Conservation (phyloP, 2,888 invertebrate genomes). For the Proisotoma minuta region DNA sequence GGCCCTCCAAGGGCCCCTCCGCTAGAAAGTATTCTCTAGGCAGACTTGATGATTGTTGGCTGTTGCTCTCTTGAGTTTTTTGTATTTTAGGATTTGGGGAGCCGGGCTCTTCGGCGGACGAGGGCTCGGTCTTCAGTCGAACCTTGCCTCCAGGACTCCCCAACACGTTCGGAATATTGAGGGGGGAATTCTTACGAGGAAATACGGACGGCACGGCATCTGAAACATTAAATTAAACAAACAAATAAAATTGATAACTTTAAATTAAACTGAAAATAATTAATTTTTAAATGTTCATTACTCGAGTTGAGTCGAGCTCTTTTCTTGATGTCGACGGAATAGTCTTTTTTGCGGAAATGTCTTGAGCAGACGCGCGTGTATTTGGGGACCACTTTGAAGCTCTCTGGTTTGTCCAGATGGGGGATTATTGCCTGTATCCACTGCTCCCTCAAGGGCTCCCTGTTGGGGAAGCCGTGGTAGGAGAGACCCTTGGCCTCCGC, state of each 20-base stretch:
- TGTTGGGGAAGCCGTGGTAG: constrained; percentile 45
- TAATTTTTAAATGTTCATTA: constrained; percentile 22
- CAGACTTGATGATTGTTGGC: background rate
- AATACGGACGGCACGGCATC: constrained; percentile 46
- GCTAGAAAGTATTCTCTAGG: constrained; percentile 23
- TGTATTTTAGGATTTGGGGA: background rate
- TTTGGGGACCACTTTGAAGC: constrained; percentile 42
- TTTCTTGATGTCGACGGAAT: constrained; percentile 45
- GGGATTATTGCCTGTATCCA: constrained; percentile 46
- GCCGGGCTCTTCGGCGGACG: background rate
- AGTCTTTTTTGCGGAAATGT: constrained; percentile 46
- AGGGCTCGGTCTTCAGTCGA: background rate
- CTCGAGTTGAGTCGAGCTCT: constrained; percentile 46
- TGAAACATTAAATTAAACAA: constrained; percentile 24
- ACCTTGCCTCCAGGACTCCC: background rate
- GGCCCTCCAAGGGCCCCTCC: constrained; percentile 38
- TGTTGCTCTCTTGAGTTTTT: background rate
- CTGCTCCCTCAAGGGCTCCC: constrained; percentile 42
- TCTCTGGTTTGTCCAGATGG: constrained; percentile 46
- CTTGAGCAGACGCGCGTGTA: constrained; percentile 46
- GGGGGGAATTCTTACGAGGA: constrained; percentile 40
- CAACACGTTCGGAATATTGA: constrained; percentile 38
- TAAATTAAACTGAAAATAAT: constrained; percentile 1
- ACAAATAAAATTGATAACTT: background rate
- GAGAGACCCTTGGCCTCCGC: constrained; percentile 45